Percentiles rank a stretch among this genome's conserved stretches.
Evolutionary conservation across 1,140 invertebrate genomes (phyloP).

Genomic region (Melanaphis sacchari): DNA sequence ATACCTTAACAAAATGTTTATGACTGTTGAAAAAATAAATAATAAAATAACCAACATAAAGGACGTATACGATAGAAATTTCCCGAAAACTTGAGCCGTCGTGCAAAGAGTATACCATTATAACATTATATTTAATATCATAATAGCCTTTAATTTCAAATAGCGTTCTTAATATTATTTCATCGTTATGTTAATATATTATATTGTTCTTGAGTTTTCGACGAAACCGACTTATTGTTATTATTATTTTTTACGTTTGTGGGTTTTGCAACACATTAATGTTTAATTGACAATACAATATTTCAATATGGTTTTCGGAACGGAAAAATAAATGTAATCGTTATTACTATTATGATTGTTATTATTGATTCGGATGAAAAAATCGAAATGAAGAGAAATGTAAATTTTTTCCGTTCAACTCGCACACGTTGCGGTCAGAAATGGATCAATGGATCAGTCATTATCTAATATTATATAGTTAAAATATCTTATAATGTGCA

Average conservation of each 20-base stretch:
- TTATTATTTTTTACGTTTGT: background rate
- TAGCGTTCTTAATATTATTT: background rate
- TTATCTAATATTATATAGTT: background rate
- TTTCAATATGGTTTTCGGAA: background rate
- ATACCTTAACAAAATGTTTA: background rate
- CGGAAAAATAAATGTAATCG: background rate
- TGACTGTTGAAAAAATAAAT: background rate
- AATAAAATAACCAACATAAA: background rate
- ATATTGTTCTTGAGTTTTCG: background rate
- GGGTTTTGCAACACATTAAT: background rate
- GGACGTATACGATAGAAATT: background rate
- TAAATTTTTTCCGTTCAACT: background rate
- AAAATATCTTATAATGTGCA: background rate
- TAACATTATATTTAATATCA: background rate
- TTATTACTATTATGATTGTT: background rate
- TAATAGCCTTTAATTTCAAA: background rate
- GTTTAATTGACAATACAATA: background rate
- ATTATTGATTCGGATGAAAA: background rate
- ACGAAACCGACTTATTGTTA: background rate
- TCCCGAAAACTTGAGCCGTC: background rate
- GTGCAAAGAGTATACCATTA: background rate
- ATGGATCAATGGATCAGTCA: background rate
- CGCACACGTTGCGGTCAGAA: background rate
- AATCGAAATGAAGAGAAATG: background rate
- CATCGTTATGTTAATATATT: background rate